Percentiles rank a stretch among this genome's conserved stretches.
Evolutionary conservation across 2,113 vertebrate species (phyloP).

Genomic region (Pampusana beccarii): DNA sequence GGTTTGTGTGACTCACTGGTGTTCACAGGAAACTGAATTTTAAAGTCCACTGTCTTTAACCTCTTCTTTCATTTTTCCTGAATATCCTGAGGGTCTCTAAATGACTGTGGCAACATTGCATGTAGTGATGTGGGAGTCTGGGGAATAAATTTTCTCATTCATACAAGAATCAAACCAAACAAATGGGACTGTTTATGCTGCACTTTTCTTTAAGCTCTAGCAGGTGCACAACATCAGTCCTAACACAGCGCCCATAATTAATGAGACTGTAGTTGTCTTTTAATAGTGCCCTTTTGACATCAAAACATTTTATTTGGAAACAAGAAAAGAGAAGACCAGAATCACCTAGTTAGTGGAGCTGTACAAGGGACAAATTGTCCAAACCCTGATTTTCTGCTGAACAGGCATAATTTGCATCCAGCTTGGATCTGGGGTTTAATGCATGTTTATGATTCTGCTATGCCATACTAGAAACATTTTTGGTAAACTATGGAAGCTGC

Average conservation of each 20-base stretch:
- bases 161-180: background rate
- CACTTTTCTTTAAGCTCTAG: background rate
- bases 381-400: background rate
- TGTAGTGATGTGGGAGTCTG: background rate
- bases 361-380: background rate
- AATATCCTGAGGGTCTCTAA: background rate
- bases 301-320: constrained; percentile 15
- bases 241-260: background rate
- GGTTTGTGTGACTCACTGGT: background rate
- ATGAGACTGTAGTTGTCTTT: background rate
- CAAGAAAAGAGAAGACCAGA: background rate
- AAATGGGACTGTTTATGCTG: background rate
- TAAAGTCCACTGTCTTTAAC: background rate
- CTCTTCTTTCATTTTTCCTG: background rate
- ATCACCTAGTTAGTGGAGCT: background rate
- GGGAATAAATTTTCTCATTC: background rate
- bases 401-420: background rate
- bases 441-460: background rate
- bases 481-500: background rate
- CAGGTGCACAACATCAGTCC: background rate
- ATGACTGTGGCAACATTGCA: background rate
- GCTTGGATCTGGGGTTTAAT: background rate
- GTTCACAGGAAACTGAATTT: background rate
- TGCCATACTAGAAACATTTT: background rate
- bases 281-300: background rate